Conservation (phyloP, 2,888 invertebrate species). For the Steromphala cineraria region DNA sequence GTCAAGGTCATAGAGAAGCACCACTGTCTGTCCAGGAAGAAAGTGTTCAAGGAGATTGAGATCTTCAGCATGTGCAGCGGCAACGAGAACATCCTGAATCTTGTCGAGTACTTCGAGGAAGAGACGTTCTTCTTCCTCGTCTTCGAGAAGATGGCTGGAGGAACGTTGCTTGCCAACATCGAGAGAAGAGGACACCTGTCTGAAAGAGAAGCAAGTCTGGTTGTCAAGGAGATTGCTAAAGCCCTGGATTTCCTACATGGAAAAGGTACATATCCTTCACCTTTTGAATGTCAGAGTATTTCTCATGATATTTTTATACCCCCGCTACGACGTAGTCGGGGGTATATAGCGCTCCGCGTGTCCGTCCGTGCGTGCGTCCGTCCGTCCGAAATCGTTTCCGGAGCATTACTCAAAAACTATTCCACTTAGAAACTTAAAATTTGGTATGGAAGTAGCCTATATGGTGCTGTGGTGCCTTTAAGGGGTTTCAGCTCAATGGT, state of each 20-base stretch:
- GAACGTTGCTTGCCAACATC: constrained; percentile 93
- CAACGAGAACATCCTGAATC: constrained; percentile 97
- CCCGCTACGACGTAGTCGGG: too few species aligned
- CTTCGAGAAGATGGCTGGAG: constrained; percentile 97
- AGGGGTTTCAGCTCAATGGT: too few species aligned
- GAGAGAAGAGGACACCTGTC: constrained; percentile 94
- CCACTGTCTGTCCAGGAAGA: constrained; percentile 93
- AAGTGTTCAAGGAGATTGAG: constrained; percentile 98
- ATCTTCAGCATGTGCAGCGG: constrained; percentile 98
- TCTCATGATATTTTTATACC: neutral
- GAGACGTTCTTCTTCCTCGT: constrained; percentile 93
- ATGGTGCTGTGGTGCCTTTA: too few species aligned
- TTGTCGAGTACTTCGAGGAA: constrained; percentile 93
- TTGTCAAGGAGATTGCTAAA: constrained; percentile 94
- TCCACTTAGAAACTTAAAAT: too few species aligned
- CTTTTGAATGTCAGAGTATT: neutral
- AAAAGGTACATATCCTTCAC: constrained; percentile 78
- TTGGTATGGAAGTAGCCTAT: too few species aligned
- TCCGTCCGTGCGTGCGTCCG: too few species aligned
- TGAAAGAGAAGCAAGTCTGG: constrained; percentile 95
- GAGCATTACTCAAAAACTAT: too few species aligned
- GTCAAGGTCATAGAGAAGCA: constrained; percentile 98
- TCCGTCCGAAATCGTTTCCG: too few species aligned
- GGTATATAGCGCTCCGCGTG: too few species aligned
- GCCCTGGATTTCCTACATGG: constrained; percentile 96